Percentiles rank a stretch among this genome's conserved stretches.
Conservation (phyloP, 92 coral and sea anemone species). For the Zoanthus gigantus region DNA sequence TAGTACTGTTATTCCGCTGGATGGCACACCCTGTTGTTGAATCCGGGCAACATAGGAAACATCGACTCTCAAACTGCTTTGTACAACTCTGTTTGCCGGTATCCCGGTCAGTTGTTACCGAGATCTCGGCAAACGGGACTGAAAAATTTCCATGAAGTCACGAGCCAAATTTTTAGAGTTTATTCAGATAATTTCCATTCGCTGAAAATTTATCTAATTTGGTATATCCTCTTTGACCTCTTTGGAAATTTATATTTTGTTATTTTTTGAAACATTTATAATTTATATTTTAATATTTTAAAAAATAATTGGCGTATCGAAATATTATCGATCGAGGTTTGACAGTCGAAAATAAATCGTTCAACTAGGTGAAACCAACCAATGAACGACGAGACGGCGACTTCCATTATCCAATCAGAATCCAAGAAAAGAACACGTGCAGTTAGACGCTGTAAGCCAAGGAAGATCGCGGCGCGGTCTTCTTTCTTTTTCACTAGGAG, state of each 20-base stretch:
- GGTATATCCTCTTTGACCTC: too few relatives aligned
- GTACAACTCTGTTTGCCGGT: background rate
- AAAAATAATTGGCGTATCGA: background rate
- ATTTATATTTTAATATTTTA: background rate
- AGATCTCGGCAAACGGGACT: too few relatives aligned
- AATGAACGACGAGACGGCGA: background rate
- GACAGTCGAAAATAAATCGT: background rate
- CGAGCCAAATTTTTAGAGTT: too few relatives aligned
- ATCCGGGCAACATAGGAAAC: slow-evolving; percentile 41
- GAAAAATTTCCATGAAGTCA: too few relatives aligned
- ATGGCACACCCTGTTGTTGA: slow-evolving; percentile 29
- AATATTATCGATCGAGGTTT: background rate
- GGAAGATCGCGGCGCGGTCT: background rate
- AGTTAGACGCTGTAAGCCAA: background rate
- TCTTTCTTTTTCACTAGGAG: background rate
- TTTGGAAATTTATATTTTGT: too few relatives aligned
- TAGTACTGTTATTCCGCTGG: slow-evolving; percentile 38
- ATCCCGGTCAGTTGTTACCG: too few relatives aligned
- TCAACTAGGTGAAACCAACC: background rate
- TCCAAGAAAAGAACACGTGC: slow-evolving; percentile 42
- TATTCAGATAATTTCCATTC: too few relatives aligned
- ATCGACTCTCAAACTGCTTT: slow-evolving; percentile 15
- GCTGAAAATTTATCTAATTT: too few relatives aligned
- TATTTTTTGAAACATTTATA: too few relatives aligned
- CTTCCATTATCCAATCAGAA: slow-evolving; percentile 21